These are phyloP conservation scores for Pipa parva DNA, from an alignment of 2,113 vertebrate species.

Conservation along the genomic window DNA sequence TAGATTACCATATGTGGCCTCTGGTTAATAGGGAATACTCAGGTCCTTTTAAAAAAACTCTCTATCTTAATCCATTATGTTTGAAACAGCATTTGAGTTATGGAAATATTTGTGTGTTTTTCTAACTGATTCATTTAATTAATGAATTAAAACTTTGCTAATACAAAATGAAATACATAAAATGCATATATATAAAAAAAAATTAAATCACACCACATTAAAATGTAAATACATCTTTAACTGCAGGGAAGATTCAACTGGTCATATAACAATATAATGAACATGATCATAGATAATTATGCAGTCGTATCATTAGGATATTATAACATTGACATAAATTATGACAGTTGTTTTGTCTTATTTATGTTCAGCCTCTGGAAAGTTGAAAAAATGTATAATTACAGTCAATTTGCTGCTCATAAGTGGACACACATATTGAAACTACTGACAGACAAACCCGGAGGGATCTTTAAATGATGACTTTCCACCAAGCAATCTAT, in stretches of 20 bases:
- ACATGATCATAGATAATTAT: neutral
- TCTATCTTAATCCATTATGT: too few relatives aligned
- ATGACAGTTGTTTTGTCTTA: neutral
- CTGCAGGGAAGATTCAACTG: neutral
- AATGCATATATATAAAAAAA: too few relatives aligned
- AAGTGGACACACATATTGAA: slow-evolving; percentile 26
- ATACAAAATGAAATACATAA: too few relatives aligned
- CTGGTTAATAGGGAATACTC: too few relatives aligned
- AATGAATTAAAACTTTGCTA: too few relatives aligned
- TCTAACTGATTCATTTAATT: too few relatives aligned
- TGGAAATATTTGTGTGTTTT: too few relatives aligned
- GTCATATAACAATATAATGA: neutral
- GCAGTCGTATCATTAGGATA: neutral
- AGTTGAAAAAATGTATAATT: neutral
- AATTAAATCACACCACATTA: too few relatives aligned
- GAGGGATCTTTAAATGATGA: neutral
- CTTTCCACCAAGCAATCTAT: slow-evolving; percentile 13
- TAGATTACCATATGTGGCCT: too few relatives aligned
- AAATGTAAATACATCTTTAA: neutral
- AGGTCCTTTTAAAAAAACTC: too few relatives aligned
- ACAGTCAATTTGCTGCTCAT: neutral
- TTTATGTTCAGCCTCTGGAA: neutral
- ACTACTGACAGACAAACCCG: slow-evolving; percentile 8
- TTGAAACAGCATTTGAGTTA: too few relatives aligned
- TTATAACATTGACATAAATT: neutral